A percentile compares a stretch with the other conserved stretches of the same genome.
These are phyloP conservation scores for Microcebus tavaratra DNA, from an alignment of 2,113 vertebrate species.

Conservation along the genomic window DNA sequence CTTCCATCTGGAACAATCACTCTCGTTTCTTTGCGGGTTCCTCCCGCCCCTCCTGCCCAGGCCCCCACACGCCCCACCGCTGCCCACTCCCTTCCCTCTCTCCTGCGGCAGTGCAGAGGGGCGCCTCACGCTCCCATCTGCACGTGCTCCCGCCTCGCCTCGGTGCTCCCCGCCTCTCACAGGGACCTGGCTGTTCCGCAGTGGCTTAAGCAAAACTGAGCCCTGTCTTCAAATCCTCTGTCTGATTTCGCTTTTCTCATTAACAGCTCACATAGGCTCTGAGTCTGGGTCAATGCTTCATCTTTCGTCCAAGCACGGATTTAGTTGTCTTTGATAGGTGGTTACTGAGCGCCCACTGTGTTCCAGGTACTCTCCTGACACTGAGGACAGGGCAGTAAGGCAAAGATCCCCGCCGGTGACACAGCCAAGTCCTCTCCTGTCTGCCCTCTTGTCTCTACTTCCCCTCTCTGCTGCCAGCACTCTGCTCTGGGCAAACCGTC, in stretches of 20 bases:
- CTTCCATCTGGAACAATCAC: neutral
- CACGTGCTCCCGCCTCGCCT: no score
- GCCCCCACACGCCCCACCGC: no score
- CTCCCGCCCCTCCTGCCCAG: neutral
- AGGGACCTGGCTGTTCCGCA: neutral
- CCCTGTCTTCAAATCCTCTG: no score
- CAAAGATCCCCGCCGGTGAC: no score
- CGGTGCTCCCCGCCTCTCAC: no score
- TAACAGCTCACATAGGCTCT: neutral
- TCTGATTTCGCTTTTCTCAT: neutral
- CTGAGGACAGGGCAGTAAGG: neutral
- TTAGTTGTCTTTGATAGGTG: neutral
- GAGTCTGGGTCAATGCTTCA: neutral
- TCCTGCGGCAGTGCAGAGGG: neutral
- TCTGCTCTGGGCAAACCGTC: neutral
- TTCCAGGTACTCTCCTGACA: neutral
- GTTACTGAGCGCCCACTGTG: rapidly evolving
- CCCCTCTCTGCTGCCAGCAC: no score
- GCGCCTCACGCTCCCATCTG: neutral
- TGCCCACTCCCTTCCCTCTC: rapidly evolving
- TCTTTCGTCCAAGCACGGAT: no score
- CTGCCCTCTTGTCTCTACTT: no score
- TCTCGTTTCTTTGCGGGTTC: neutral
- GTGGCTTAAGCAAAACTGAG: neutral
- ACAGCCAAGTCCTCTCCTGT: neutral